A percentile compares a stretch with the other conserved stretches of the same genome.
phyloP scores from a whole-genome alignment of 2,113 vertebrate genomes.

The Bostrychus sinensis region DNA sequence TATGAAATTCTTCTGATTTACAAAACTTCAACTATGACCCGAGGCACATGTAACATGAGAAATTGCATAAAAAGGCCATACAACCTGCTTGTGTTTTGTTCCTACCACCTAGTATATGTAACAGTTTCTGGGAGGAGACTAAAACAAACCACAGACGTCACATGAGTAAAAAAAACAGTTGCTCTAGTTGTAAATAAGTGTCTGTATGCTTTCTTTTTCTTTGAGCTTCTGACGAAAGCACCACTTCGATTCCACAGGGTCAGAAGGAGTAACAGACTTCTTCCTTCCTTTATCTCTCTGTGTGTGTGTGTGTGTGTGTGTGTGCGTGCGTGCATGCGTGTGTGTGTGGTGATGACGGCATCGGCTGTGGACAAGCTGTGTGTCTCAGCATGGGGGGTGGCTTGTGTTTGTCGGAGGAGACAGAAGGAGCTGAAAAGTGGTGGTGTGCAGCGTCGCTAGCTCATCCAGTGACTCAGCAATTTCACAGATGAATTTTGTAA shows the following conservation, averaged over 20 bases:
- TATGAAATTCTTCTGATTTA: constrained; percentile 9
- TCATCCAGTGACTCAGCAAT: constrained; percentile 73
- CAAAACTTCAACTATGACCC: too few relatives aligned
- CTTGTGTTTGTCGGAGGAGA: constrained; percentile 47
- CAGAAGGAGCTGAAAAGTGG: constrained; percentile 51
- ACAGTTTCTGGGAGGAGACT: not conserved
- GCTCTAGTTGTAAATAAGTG: constrained; percentile 15
- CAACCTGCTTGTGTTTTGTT: not conserved
- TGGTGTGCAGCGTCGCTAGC: constrained; percentile 45
- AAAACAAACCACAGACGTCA: constrained; percentile 16
- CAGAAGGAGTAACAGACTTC: constrained; percentile 43
- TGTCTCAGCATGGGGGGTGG: constrained; percentile 45
- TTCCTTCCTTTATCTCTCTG: constrained; percentile 25
- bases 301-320: constrained; percentile 21
- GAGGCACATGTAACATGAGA: constrained; percentile 30
- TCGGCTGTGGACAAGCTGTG: constrained; percentile 38
- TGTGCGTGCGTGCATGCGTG: constrained; percentile 18
- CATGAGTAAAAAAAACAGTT: constrained; percentile 25
- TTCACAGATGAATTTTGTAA: constrained; percentile 61
- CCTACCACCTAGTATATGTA: constrained; percentile 4
- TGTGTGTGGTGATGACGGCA: constrained; percentile 21
- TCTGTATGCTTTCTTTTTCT: constrained; percentile 20
- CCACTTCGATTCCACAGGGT: constrained; percentile 13
- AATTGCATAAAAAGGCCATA: constrained; percentile 1
- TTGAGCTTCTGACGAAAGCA: constrained; percentile 39